Percentiles rank a stretch among this genome's conserved stretches.
phyloP scores from a whole-genome alignment of 2,797 vertebrate species.

The Cetoscarus ocellatus region DNA sequence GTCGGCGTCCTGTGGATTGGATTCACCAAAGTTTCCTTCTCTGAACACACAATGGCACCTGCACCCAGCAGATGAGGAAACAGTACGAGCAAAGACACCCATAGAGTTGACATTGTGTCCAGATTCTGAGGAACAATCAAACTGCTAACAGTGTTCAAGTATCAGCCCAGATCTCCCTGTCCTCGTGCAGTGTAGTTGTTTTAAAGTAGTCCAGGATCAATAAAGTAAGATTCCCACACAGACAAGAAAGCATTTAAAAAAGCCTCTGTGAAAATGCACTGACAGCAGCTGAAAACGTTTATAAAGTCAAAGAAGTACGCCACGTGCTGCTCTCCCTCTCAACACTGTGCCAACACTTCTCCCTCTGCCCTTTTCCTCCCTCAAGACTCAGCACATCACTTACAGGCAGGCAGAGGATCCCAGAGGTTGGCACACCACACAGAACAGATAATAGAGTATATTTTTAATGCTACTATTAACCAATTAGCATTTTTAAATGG shows the following conservation, averaged over 20 bases:
- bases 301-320: slow-evolving; percentile 49
- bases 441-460: too few species aligned
- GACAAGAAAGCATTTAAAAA: neutral
- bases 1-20: slow-evolving; percentile 26
- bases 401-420: slow-evolving; percentile 4
- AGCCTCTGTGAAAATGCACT: slow-evolving; percentile 19
- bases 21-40: slow-evolving; percentile 58
- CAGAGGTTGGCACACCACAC: neutral
- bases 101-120: slow-evolving; percentile 62
- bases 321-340: slow-evolving; percentile 47
- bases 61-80: slow-evolving; percentile 46
- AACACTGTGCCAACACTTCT: slow-evolving; percentile 62
- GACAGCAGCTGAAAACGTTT: slow-evolving; percentile 18
- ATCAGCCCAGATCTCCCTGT: slow-evolving; percentile 18
- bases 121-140: neutral
- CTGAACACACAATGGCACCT: slow-evolving; percentile 61
- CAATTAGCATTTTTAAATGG: too few species aligned
- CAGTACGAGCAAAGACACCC: slow-evolving; percentile 59
- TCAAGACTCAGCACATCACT: slow-evolving; percentile 12
- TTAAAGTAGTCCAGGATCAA: slow-evolving; percentile 6
- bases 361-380: slow-evolving; percentile 56
- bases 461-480: too few species aligned
- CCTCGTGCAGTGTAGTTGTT: neutral
- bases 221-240: slow-evolving; percentile 4
- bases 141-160: neutral